These are phyloP conservation scores for Noctua fimbriata DNA, from an alignment of 2,888 invertebrate species.

Conservation along the genomic window DNA sequence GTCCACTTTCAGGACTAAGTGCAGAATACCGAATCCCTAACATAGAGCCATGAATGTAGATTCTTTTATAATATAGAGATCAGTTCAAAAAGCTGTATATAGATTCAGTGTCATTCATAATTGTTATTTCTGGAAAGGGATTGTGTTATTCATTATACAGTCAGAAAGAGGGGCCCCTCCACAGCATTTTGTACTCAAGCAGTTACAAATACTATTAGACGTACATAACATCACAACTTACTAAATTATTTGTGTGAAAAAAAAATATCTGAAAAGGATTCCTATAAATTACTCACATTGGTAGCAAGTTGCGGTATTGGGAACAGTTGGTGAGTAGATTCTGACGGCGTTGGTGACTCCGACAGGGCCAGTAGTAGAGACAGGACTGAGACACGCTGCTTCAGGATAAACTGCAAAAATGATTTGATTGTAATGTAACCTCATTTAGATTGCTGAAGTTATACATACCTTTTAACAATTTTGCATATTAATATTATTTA, in stretches of 20 bases:
- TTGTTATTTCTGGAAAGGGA: neutral
- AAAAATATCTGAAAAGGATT: neutral
- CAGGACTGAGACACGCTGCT: constrained; percentile 91
- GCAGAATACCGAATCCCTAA: too few relatives aligned
- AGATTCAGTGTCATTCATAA: neutral
- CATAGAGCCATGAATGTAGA: neutral
- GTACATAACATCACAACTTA: neutral
- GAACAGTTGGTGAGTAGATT: constrained; percentile 85
- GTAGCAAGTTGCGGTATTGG: constrained; percentile 81
- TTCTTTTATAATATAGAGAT: neutral
- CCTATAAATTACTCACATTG: constrained; percentile 73
- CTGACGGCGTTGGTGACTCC: constrained; percentile 78
- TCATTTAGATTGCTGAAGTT: neutral
- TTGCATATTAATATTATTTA: neutral
- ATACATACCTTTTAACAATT: neutral
- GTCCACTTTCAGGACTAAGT: too few relatives aligned
- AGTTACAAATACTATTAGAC: constrained; percentile 3
- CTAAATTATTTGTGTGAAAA: neutral
- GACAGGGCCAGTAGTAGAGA: constrained; percentile 87
- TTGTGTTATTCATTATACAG: neutral
- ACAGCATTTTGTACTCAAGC: neutral
- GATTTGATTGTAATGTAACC: neutral
- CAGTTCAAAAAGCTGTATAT: neutral
- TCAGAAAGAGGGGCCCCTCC: neutral
- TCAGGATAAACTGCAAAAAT: constrained; percentile 89